phyloP scores from a whole-genome alignment of 1,140 invertebrate species.

The Wasmannia auropunctata region DNA sequence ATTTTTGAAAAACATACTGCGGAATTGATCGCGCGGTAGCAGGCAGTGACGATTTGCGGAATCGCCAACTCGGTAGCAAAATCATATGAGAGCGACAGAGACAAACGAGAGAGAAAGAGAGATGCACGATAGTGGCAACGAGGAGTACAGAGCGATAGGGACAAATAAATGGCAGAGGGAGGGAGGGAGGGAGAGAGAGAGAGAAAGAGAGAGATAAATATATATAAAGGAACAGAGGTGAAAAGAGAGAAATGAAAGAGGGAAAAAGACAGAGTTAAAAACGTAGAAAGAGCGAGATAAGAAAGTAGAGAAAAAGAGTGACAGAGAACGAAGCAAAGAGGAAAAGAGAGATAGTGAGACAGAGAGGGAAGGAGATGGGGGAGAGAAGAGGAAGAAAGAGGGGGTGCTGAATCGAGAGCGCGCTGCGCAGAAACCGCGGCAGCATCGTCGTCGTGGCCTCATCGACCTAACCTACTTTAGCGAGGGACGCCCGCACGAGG shows the following conservation, averaged over 20 bases:
- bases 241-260: not conserved
- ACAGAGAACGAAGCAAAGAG: not conserved
- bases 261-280: slow-evolving; percentile 10
- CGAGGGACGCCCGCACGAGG: slow-evolving; percentile 72
- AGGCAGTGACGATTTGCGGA: slow-evolving; percentile 48
- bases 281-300: not conserved
- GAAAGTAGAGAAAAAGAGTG: not conserved
- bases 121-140: not conserved
- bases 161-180: slow-evolving; percentile 11
- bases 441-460: slow-evolving; percentile 77
- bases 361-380: not conserved
- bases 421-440: slow-evolving; percentile 79
- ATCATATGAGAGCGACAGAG: slow-evolving; percentile 24
- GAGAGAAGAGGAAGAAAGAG: not conserved
- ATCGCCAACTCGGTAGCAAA: slow-evolving; percentile 44
- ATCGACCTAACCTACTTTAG: slow-evolving; percentile 82
- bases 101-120: slow-evolving; percentile 5
- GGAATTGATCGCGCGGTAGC: slow-evolving; percentile 38
- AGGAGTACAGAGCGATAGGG: not conserved
- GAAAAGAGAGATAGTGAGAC: not conserved
- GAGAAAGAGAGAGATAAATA: not conserved
- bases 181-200: not conserved
- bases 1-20: slow-evolving; percentile 26
- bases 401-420: slow-evolving; percentile 72
- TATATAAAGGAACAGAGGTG: not conserved